Percentiles rank a stretch among this genome's conserved stretches.
phyloP scores from a whole-genome alignment of 2,797 vertebrate species.

The Botia kubotai region DNA sequence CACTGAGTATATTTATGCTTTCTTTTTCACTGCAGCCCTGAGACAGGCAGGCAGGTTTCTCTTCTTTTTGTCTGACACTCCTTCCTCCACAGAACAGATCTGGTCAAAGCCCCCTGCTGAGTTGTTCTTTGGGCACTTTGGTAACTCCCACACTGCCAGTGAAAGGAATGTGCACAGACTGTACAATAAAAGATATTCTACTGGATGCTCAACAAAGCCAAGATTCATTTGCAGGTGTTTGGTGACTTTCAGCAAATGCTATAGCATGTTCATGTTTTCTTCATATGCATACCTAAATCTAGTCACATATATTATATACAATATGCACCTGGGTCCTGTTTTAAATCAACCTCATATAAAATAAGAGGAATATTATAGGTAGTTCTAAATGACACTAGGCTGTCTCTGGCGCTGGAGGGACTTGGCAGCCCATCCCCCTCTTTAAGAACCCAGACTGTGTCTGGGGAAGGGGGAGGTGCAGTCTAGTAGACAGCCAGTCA shows the following conservation, averaged over 20 bases:
- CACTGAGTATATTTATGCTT: slow-evolving; percentile 34
- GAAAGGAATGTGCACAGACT: slow-evolving; percentile 4
- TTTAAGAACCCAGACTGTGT: slow-evolving; percentile 70
- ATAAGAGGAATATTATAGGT: background rate
- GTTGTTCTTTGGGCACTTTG: slow-evolving; percentile 72
- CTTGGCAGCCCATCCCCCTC: slow-evolving; percentile 76
- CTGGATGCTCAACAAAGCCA: background rate
- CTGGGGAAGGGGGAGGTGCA: slow-evolving; percentile 77
- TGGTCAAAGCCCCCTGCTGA: slow-evolving; percentile 70
- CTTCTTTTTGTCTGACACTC: slow-evolving; percentile 56
- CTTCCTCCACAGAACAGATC: slow-evolving; percentile 57
- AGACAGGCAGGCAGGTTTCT: slow-evolving; percentile 42
- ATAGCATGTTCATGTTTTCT: background rate
- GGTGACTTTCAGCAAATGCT: background rate
- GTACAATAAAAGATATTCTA: background rate
- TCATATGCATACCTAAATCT: background rate
- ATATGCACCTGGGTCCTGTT: background rate
- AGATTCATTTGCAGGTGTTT: background rate
- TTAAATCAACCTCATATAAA: background rate
- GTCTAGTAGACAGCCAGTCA: slow-evolving; percentile 71
- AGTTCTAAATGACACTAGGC: slow-evolving; percentile 64
- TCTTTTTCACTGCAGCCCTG: slow-evolving; percentile 32
- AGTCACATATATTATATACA: background rate
- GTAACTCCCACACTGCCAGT: slow-evolving; percentile 23
- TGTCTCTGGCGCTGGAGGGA: slow-evolving; percentile 76